Evolutionary conservation across 2,797 vertebrate genomes (phyloP).

Genomic region (Cuculus canorus): DNA sequence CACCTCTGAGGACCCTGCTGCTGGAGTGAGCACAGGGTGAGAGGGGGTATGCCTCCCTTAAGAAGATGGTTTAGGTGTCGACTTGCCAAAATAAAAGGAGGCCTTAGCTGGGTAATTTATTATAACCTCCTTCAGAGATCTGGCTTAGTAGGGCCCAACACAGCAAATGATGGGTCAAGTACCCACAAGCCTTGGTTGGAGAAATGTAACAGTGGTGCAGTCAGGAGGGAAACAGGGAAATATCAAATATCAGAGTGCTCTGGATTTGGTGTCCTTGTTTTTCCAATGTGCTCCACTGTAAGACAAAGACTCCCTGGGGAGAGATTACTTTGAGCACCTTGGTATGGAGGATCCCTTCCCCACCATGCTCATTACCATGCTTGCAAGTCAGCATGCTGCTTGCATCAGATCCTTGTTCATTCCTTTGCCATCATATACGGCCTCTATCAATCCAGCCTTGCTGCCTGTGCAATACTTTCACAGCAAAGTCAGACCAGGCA

Average conservation of each 20-base stretch:
- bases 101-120: not conserved
- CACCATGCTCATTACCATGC: accelerated
- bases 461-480: not conserved
- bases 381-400: accelerated
- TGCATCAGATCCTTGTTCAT: not conserved
- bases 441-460: not conserved
- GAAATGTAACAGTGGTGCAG: not conserved
- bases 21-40: not conserved
- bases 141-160: not conserved
- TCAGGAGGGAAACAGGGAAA: not conserved
- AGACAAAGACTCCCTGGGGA: not conserved
- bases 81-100: not conserved
- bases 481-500: not conserved
- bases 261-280: not conserved
- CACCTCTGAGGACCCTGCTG: not conserved
- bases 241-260: not conserved
- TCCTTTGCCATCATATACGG: not conserved
- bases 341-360: not conserved
- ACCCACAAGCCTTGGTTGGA: accelerated
- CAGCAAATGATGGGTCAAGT: accelerated
- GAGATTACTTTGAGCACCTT: not conserved
- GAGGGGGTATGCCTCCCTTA: accelerated
- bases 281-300: not conserved
- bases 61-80: not conserved
- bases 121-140: not conserved